Base-by-base conservation (phyloP, 2,113 vertebrate species). In the Centropus bengalensis region DNA sequence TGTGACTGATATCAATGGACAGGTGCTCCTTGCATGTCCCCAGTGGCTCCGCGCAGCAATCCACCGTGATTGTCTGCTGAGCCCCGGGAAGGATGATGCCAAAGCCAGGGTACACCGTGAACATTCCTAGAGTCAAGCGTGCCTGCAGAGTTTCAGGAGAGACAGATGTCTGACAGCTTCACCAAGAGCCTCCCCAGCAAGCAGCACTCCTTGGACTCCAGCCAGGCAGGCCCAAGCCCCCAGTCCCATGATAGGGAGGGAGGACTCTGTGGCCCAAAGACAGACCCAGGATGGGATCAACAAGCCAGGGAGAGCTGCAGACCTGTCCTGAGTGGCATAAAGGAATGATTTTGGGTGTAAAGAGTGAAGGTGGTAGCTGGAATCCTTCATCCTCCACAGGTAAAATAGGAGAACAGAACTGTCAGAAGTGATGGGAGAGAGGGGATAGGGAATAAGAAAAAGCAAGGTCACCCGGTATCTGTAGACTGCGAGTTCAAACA, bases 61-160 rank as follows among this genome's bases (percentile, higher is more conserved):
- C 98, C 83, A 99, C 98, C 0, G 63, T 98, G 93, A 99, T 96
- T 56, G 91, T 21, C 91, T 99, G 98, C 42, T 97, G 96, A 45
- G 88, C 95, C 13, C 98, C 98, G 0, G 99, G 91, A 32, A 80
- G 24, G 33, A 99, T 24, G 40, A 64, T 78, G 24, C 99, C 99
- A 12, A 89, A 96, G 14, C 97, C 98, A 5, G 99, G 99, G 86
- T 82, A 98, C 76, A 99, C 94, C 0, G 97, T 98, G 96, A 99
- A 99, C 96, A 98, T 96, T 47, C 99, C 98, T 1, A 97, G 19
- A 5, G 86, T 96, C 92, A 99, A 84, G 24, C 96, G 97, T 71
- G 82, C 93, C 99, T 99, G 97, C 20, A 38, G 67, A 70, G 40
- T 44, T 59, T 67, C 85, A n/a, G 10, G 20, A 66, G 68, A 91